Percentiles rank a stretch among this genome's conserved stretches.
Conservation (phyloP, 2,797 vertebrate genomes). For the Cuculus canorus region DNA sequence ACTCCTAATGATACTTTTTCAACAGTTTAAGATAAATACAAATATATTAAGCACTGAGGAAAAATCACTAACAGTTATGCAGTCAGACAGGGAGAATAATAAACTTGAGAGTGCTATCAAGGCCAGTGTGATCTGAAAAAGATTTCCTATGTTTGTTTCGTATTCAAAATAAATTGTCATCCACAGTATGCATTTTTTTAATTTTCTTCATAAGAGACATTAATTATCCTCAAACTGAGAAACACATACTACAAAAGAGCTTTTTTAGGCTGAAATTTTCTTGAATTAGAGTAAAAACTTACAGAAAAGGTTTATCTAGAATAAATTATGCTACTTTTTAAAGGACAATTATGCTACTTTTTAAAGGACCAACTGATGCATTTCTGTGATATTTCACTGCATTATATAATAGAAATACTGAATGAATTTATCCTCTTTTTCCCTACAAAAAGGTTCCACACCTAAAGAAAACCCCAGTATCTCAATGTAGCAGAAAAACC, state of each 20-base stretch:
- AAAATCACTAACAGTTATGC: background rate
- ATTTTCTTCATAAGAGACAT: background rate
- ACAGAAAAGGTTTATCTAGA: background rate
- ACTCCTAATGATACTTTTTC: background rate
- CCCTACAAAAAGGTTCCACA: background rate
- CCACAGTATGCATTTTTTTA: background rate
- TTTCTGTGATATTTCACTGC: background rate
- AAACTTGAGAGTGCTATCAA: background rate
- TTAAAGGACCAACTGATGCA: background rate
- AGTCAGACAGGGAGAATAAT: background rate
- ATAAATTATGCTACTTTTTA: background rate
- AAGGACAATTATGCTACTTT: background rate
- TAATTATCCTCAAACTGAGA: background rate
- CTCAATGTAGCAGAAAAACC: rapidly evolving
- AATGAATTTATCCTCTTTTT: background rate
- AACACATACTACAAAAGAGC: background rate
- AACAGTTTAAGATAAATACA: background rate
- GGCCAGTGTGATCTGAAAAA: background rate
- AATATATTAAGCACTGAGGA: background rate
- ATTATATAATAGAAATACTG: background rate
- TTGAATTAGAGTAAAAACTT: background rate
- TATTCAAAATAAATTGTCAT: background rate
- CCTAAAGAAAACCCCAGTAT: background rate
- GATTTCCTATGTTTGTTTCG: background rate
- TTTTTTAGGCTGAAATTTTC: background rate